Percentiles rank a stretch among this genome's conserved stretches.
phyloP scores from a whole-genome alignment of 2,888 invertebrate species.

The Protophormia terraenovae region DNA sequence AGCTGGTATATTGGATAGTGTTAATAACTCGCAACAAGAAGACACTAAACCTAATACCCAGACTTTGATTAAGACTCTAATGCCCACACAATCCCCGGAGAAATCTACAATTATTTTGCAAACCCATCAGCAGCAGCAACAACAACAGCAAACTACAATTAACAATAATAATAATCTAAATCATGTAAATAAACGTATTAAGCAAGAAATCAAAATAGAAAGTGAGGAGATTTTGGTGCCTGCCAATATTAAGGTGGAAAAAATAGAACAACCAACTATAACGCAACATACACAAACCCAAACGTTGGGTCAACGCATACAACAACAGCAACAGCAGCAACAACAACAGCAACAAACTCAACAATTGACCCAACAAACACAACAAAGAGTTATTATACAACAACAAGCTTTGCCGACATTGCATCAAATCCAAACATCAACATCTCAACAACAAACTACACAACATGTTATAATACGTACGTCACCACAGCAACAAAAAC shows the following conservation, averaged over 20 bases:
- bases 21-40: conserved; percentile 53
- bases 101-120: conserved; percentile 25
- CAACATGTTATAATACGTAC: conserved; percentile 74
- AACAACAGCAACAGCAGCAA: conserved; percentile 50
- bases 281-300: conserved; percentile 56
- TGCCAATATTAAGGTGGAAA: conserved; percentile 77
- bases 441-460: conserved; percentile 66
- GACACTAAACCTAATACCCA: conserved; percentile 70
- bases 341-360: conserved; percentile 48
- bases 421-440: conserved; percentile 70
- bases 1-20: conserved; percentile 71
- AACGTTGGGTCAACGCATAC: conserved; percentile 51
- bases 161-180: conserved; percentile 72
- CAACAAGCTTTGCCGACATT: conserved; percentile 72
- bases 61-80: conserved; percentile 68
- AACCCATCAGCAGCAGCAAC: conserved; percentile 47
- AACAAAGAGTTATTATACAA: conserved; percentile 67
- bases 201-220: conserved; percentile 79
- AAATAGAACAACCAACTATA: conserved; percentile 74
- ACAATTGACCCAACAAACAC: conserved; percentile 18
- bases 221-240: conserved; percentile 78
- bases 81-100: conserved; percentile 54
- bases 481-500: conserved; percentile 71
- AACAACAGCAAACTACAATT: conserved; percentile 43
- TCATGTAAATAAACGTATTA: conserved; percentile 76